phyloP scores from a whole-genome alignment of 2,888 invertebrate genomes.

The Drosophila putrida region DNA sequence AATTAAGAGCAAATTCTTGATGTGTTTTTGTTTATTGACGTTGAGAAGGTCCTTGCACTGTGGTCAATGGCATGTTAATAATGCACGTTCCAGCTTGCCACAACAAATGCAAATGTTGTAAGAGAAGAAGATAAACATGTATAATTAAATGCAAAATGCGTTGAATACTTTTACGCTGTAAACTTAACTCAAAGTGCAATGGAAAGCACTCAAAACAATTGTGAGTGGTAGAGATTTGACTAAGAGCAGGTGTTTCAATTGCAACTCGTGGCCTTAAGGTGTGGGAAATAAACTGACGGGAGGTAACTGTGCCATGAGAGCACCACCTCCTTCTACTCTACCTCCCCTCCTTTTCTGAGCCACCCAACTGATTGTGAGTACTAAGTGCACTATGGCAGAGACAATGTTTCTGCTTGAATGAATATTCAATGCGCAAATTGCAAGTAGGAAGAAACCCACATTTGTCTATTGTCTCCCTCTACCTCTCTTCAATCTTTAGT shows the following conservation, averaged over 20 bases:
- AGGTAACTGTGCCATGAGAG: conserved; percentile 74
- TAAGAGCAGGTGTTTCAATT: conserved; percentile 59
- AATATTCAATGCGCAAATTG: conserved; percentile 72
- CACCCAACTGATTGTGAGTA: neutral
- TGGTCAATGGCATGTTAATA: conserved; percentile 45
- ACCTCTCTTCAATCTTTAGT: neutral
- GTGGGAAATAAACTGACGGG: conserved; percentile 63
- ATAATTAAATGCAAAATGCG: conserved; percentile 37
- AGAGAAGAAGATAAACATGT: conserved; percentile 6
- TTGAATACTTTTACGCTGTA: conserved; percentile 64
- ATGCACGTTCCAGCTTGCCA: conserved; percentile 20
- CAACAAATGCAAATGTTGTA: conserved; percentile 21
- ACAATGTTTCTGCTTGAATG: conserved; percentile 64
- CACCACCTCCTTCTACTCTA: conserved; percentile 7
- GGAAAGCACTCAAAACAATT: conserved; percentile 41
- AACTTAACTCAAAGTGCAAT: conserved; percentile 24
- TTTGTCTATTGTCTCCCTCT: neutral
- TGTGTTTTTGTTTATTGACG: conserved; percentile 16
- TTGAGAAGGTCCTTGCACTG: conserved; percentile 57
- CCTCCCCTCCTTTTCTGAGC: neutral
- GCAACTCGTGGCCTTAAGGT: conserved; percentile 49
- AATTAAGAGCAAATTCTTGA: conserved; percentile 34
- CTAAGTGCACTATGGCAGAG: conserved; percentile 48
- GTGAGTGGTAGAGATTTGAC: conserved; percentile 1
- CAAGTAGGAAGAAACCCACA: conserved; percentile 71